Evolutionary conservation across 2,888 invertebrate species (phyloP).

Genomic region (Parapristionchus giblindavisi): DNA sequence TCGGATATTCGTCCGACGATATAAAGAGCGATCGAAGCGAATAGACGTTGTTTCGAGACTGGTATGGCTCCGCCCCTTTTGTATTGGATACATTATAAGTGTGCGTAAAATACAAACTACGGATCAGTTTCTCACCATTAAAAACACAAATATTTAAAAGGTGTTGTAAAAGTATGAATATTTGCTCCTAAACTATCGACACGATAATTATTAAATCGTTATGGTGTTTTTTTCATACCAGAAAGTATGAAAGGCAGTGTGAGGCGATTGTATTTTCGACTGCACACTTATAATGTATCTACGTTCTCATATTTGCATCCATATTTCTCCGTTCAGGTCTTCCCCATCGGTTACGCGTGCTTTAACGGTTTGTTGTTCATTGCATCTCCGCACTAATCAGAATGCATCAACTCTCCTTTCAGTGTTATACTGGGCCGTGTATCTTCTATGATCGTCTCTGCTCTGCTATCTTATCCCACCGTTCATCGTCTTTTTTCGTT

Average conservation of each 20-base stretch:
- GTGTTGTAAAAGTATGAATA: no score
- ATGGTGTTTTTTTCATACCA: no score
- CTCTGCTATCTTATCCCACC: conserved; percentile 58
- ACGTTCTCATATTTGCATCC: conserved; percentile 40
- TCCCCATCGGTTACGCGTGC: conserved; percentile 68
- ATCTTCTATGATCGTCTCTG: no score
- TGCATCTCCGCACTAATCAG: not conserved
- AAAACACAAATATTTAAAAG: not conserved
- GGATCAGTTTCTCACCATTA: no score
- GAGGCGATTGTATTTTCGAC: not conserved
- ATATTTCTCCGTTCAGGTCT: no score
- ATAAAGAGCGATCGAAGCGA: conserved; percentile 68
- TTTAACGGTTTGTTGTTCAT: conserved; percentile 59
- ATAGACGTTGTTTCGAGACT: conserved; percentile 68
- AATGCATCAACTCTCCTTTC: conserved; percentile 44
- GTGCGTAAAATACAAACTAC: no score
- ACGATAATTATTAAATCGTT: no score
- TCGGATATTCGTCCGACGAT: conserved; percentile 64
- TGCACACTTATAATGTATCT: not conserved
- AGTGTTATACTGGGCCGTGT: conserved; percentile 69
- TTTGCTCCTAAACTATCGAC: no score
- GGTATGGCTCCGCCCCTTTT: conserved; percentile 44
- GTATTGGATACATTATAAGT: not conserved
- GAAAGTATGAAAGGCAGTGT: not conserved
- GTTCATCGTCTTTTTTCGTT: not conserved